Evolutionary conservation across 2,113 vertebrate genomes (phyloP).

Genomic region (Myanophis thanlyinensis): DNA sequence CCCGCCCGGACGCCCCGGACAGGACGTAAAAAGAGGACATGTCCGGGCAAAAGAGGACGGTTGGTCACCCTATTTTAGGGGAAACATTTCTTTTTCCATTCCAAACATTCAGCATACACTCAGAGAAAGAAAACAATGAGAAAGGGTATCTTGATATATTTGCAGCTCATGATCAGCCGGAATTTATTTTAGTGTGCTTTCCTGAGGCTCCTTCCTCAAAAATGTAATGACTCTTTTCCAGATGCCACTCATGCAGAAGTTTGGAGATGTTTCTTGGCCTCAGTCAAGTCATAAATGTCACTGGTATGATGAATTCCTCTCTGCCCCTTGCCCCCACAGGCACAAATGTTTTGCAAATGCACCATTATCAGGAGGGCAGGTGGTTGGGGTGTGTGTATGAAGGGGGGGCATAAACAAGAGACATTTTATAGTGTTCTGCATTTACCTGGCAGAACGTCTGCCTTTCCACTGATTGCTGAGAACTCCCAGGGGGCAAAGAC

Average conservation of each 20-base stretch:
- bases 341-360: rapidly evolving
- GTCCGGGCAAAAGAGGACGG: too few relatives aligned
- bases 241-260: background rate
- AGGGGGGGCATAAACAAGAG: too few relatives aligned
- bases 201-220: background rate
- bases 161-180: background rate
- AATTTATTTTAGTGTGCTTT: background rate
- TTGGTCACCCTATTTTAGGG: too few relatives aligned
- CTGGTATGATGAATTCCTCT: rapidly evolving
- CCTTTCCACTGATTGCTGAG: background rate
- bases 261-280: background rate
- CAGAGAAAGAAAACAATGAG: background rate
- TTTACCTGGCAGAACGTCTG: background rate
- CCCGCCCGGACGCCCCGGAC: too few relatives aligned
- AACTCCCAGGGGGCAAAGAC: background rate
- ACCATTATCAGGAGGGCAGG: rapidly evolving
- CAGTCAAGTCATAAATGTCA: background rate
- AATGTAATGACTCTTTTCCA: background rate
- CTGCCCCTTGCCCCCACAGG: rapidly evolving
- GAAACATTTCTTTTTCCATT: background rate
- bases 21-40: too few relatives aligned
- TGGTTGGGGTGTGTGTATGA: rapidly evolving
- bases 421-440: background rate
- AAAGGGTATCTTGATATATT: rapidly evolving
- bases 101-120: background rate